Base-by-base conservation (phyloP, 1,140 invertebrate genomes). In the Belonocnema kinseyi region DNA sequence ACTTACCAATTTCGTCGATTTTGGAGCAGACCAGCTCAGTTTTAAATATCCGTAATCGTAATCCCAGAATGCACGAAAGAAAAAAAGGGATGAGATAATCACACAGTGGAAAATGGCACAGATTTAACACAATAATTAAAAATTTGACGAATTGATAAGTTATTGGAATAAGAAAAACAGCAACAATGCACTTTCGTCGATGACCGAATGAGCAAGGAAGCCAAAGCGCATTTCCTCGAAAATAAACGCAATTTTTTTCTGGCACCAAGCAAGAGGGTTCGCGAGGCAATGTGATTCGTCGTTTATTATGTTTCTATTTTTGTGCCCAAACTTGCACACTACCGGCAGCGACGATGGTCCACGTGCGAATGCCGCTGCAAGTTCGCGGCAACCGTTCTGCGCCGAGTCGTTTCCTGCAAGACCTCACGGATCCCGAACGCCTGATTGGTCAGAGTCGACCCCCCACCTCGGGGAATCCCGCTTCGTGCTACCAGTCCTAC, bases 301-400 rank as follows among this genome's bases (percentile, higher is more conserved):
- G 61, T 66, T 66, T 66, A 66, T 66, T 66, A 66, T 66, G 33
- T 66, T 33, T 66, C 61, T 66, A 66, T 66, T 66, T 66, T 66
- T 26, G 58, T 66, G 26, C 58, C 33, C 8, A 66, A 40, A n/a
- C 5, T 66, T 66, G 61, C 26, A 66, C 61, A 66, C 26, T 40
- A 66, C 61, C 61, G 61, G 61, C 21, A 66, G 13, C 61, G 80
- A 87, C 87, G 87, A 87, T 85, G 66, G 83, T 88, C 88, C 90
- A 91, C 90, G 90, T 91, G 90, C 89, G 87, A 91, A 86, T 90
- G 87, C 85, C 85, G 84, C 86, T 87, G 82, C 83, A 78, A 85
- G 77, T 76, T 81, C 75, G 61, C 66, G 75, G 78, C 74, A 76
- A 80, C 76, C 77, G 79, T 77, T 82, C 81, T 78, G 77, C 75